phyloP scores from a whole-genome alignment of 2,113 vertebrate species.

The Podarcis raffonei region DNA sequence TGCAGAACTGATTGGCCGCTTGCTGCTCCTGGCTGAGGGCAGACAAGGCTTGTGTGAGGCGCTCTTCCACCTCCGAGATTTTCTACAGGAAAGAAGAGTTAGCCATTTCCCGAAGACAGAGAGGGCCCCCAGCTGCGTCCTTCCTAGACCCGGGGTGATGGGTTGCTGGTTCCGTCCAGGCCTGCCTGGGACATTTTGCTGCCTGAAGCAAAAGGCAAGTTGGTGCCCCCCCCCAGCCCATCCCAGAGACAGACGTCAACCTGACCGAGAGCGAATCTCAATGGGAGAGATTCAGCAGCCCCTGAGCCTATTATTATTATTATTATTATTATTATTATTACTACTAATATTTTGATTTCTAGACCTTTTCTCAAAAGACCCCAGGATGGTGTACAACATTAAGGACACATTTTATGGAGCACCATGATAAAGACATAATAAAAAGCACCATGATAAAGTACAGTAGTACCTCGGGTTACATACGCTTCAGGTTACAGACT shows the following conservation, averaged over 20 bases:
- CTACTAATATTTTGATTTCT: too few relatives aligned
- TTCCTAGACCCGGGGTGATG: background rate
- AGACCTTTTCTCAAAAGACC: too few relatives aligned
- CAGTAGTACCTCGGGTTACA: too few relatives aligned
- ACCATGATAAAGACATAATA: too few relatives aligned
- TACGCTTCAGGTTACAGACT: too few relatives aligned
- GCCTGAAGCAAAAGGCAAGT: background rate
- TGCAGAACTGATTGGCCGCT: constrained; percentile 55
- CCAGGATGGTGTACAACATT: too few relatives aligned
- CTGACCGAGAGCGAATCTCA: background rate
- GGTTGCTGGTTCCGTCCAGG: too few relatives aligned
- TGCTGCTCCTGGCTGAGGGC: constrained; percentile 71
- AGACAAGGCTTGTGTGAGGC: constrained; percentile 70
- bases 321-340: too few relatives aligned
- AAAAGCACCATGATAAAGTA: too few relatives aligned
- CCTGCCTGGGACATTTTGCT: background rate
- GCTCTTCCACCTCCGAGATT: constrained; percentile 65
- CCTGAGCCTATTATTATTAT: too few relatives aligned
- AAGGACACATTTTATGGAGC: too few relatives aligned
- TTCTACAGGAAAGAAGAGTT: constrained; percentile 54
- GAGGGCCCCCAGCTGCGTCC: background rate
- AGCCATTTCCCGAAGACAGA: background rate
- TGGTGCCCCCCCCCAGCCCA: background rate
- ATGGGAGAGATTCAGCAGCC: background rate
- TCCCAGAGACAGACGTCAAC: too few relatives aligned